Evolutionary conservation across 1,140 invertebrate species (phyloP).

Genomic region (Stratiolaelaps scimitus): DNA sequence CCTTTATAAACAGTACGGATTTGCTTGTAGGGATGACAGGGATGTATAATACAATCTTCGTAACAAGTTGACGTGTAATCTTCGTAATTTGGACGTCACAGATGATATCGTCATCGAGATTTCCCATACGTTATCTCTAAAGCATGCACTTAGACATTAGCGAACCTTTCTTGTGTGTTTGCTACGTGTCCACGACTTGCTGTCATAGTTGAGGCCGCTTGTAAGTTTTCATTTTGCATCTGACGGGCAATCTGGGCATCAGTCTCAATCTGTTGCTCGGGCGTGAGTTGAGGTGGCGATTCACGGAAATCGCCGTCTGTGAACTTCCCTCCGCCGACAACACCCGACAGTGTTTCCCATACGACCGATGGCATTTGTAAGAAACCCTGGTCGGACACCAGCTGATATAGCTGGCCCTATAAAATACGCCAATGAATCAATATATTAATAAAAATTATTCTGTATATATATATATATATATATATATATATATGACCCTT

Average conservation of each 20-base stretch:
- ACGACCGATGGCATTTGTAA: conserved; percentile 47
- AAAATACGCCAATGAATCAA: conserved; percentile 31
- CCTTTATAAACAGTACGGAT: no score
- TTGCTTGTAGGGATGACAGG: no score
- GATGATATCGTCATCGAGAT: no score
- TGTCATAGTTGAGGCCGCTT: background rate
- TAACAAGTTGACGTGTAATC: no score
- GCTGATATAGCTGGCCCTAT: conserved; percentile 48
- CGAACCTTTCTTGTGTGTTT: no score
- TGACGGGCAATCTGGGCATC: conserved; percentile 14
- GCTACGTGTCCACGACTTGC: no score
- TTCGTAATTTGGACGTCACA: no score
- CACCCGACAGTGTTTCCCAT: conserved; percentile 51
- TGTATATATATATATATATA: background rate
- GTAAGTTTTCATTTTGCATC: conserved; percentile 1
- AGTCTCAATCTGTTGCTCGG: conserved; percentile 5
- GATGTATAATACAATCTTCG: no score
- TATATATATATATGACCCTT: no score
- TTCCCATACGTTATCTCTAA: no score
- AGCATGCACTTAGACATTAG: no score
- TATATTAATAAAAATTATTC: conserved; percentile 13
- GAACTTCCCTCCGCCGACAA: conserved; percentile 50
- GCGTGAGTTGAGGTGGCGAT: conserved; percentile 30
- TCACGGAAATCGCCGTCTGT: conserved; percentile 45
- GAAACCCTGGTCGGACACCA: conserved; percentile 53